Base-by-base conservation (phyloP, 2,797 vertebrate species). In the Hypotaenidia philippensis region DNA sequence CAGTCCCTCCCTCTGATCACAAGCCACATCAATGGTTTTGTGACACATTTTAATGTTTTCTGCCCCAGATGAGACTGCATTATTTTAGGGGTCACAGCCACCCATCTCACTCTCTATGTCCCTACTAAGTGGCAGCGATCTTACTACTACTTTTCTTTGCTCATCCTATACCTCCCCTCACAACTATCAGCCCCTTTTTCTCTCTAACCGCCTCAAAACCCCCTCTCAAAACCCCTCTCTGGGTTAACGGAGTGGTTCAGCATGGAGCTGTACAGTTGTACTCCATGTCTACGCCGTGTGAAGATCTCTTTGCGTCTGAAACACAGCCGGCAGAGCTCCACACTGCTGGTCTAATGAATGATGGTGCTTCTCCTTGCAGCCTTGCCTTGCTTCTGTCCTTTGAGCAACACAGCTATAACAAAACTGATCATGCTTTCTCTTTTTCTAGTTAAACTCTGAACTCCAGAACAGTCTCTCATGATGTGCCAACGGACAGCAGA, bases 241-340 rank as follows among this genome's bases (percentile, higher is more conserved):
- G 60, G 34, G 5, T 84, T 88, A 45, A 38, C 0, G 1, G 27
- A 32, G 14, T 31, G 17, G 34, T 52, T 86, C 60, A 36, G 6
- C 27, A 20, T 0, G 32, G 49, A 64, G n/a, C 41, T 44, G 41
- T 44, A 44, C 32, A 53, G 23, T 29, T 60, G 25, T 41, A 50
- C 20, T 70, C 31, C 27, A 22, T 0, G 0, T 83, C 47, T 75
- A 10, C 49, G 52, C 59, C 0, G 0, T 41, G 6, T 13, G 40
- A 80, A 56, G 45, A 32, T 74, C 55, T 83, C 60, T 41, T 79
- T 1, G 0, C 69, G 41, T 56, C 50, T 79, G 70, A 91, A 87
- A 45, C 40, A 20, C 18, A 53, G 31, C 38, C 77, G 49, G 41
- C 65, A 83, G 64, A 75, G 34, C 70, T 87, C 25, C 34, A 52